Evolutionary conservation across 2,797 vertebrate genomes (phyloP), one percentile per base, ranked within the genome.

Genomic region (Petrocephalus sullivani): DNA sequence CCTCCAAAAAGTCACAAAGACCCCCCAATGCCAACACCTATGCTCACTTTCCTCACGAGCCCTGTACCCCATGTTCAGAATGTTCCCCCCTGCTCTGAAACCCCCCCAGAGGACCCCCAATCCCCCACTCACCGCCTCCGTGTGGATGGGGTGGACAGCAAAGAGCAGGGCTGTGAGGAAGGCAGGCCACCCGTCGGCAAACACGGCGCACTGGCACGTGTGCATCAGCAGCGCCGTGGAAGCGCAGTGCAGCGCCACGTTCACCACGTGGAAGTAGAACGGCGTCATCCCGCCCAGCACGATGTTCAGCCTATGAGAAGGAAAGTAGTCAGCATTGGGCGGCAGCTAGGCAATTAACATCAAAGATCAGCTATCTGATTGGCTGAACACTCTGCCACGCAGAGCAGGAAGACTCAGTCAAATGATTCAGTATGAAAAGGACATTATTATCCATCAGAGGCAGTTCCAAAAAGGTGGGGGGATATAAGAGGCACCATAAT

Each of bases 111-210:
- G 0, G 2, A 14, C 28, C 86, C 88, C 61, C 83, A 60, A 57
- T 64, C 53, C 83, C 51, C 58, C 89, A 97, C 98, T 98, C 93
- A 99, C 98, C 12, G 98, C 98, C 92, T 99, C 98, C 94, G 78
- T 88, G 91, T 97, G 96, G 91, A 97, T 87, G 1, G 96, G 96
- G 91, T 97, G 96, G 54, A 95, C 95, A 2, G 96, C 96, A 51
- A 99, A 99, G 89, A 99, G 96, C 84, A 98, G 93, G 0, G 97
- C 97, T 0, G 97, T 95, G 92, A 97, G 92, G 90, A 98, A 97
- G 90, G 98, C 97, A 41, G 96, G 95, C 0, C 93, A 93, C 0
- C 93, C 90, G 86, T 96, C 96, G 89, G 95, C 91, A 89, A 99
- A 99, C 89, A 98, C 96, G 1, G 95, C 95, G 86, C 91, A 94